A percentile compares a stretch with the other conserved stretches of the same genome.
Conservation (phyloP, 2,113 vertebrate genomes). For the Bufo gargarizans region DNA sequence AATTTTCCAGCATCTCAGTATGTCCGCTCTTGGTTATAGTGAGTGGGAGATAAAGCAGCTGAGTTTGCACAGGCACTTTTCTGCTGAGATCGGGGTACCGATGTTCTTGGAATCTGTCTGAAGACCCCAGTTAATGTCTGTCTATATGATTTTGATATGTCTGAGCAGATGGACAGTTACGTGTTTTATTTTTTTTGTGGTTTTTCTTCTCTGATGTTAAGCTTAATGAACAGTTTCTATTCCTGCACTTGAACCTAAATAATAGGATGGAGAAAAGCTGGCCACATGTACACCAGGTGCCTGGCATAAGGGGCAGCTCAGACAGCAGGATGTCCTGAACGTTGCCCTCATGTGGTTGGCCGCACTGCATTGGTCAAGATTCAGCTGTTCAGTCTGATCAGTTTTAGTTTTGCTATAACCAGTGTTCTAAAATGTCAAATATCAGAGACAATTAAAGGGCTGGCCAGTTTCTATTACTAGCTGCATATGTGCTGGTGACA, state of each 20-base stretch:
- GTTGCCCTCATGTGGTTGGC: background rate
- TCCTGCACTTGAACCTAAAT: background rate
- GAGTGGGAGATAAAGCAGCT: background rate
- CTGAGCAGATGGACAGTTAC: background rate
- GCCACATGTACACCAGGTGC: background rate
- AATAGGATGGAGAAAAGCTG: background rate
- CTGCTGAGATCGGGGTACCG: background rate
- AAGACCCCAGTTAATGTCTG: background rate
- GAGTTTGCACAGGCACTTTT: background rate
- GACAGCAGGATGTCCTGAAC: background rate
- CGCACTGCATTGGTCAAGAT: background rate
- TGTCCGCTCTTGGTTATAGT: background rate
- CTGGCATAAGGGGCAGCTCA: background rate
- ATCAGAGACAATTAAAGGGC: too few relatives aligned
- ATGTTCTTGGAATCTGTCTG: background rate
- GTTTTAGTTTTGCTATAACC: background rate
- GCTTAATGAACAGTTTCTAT: background rate
- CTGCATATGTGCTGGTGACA: too few relatives aligned
- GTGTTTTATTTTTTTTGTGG: background rate
- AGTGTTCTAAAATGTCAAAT: background rate
- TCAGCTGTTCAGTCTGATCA: background rate
- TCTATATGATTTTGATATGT: too few relatives aligned
- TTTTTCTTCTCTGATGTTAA: background rate
- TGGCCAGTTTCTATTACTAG: too few relatives aligned
- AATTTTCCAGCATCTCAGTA: too few relatives aligned